Base-by-base conservation (phyloP, 2,888 invertebrate species). In the Lasioglossum villosulum region DNA sequence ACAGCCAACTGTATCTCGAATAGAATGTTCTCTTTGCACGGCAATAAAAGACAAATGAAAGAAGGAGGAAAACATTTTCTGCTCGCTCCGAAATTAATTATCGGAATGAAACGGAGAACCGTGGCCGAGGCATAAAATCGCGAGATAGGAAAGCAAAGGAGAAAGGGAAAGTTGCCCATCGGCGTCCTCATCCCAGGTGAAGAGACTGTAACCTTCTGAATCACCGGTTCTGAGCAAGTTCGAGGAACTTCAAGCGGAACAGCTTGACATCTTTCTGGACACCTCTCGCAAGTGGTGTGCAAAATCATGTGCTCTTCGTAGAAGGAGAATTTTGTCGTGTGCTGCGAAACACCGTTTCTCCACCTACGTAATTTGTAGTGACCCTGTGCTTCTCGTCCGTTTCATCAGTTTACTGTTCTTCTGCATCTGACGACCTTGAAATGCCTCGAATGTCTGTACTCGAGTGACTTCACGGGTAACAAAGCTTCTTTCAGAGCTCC, bases 151-250 rank as follows among this genome's bases (percentile, higher is more conserved):
- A 84, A 87, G 87, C 77, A 74, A 82, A 75, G 87, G 81, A 77
- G 87, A 87, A 87, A 87, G 87, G 87, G 87, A 87, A 87, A 87
- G 87, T 87, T 87, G 82, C 81, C 68, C 75, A 84, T 72, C 82
- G 79, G 79, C 77, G 82, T 84, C 84, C 52, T 79, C 71, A 63
- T 68, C 78, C 75, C 76, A 34, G 78, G 81, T 19, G 87, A 87
- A 74, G 86, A 81, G 87, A 78, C 86, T 86, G 83, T 87, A 86
- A 86, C 87, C 87, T 86, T 86, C 83, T 84, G 80, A 87, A 75
- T 87, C 84, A 81, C 34, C 78, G 30, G 30, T 66, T 76, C 59
- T 16, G 73, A 83, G 52, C 86, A 83, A 87, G 87, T 87, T 86
- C 78, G 87, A 80, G 83, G 75, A 80, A 86, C 86, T 83, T 86